A percentile compares a stretch with the other conserved stretches of the same genome.
Evolutionary conservation across 1,140 invertebrate species (phyloP).

Genomic region (Calosoma granatense): DNA sequence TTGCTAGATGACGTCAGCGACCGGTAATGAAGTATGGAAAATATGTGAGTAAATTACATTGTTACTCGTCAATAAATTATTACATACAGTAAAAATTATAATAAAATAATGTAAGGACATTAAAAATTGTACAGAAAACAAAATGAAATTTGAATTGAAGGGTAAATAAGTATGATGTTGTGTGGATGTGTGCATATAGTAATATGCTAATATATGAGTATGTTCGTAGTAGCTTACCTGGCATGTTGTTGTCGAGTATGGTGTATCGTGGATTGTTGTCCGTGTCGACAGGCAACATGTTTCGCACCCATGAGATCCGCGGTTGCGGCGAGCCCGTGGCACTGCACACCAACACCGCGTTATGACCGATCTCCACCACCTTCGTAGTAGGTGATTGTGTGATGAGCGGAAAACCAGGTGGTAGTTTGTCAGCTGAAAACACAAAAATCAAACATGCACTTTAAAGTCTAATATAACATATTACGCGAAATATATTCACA

Average conservation of each 20-base stretch:
- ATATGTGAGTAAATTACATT: too few species aligned
- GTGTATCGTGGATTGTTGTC: conserved; percentile 73
- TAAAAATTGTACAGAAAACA: too few species aligned
- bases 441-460: conserved; percentile 22
- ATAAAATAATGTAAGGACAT: too few species aligned
- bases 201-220: neutral
- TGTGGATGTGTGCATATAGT: too few species aligned
- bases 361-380: conserved; percentile 93
- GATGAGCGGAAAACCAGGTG: conserved; percentile 85
- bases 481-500: too few species aligned
- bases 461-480: neutral
- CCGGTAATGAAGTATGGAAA: too few species aligned
- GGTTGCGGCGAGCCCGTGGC: conserved; percentile 78
- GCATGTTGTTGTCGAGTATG: conserved; percentile 62
- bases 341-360: conserved; percentile 75
- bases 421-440: conserved; percentile 71
- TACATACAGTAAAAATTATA: too few species aligned
- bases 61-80: too few species aligned
- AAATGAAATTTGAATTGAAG: too few species aligned
- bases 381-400: conserved; percentile 69
- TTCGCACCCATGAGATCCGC: conserved; percentile 84
- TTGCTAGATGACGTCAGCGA: too few species aligned
- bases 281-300: conserved; percentile 75
- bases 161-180: too few species aligned
- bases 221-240: conserved; percentile 44